Evolutionary conservation across 2,888 invertebrate genomes (phyloP).

Genomic region (Tubulanus polymorphus): DNA sequence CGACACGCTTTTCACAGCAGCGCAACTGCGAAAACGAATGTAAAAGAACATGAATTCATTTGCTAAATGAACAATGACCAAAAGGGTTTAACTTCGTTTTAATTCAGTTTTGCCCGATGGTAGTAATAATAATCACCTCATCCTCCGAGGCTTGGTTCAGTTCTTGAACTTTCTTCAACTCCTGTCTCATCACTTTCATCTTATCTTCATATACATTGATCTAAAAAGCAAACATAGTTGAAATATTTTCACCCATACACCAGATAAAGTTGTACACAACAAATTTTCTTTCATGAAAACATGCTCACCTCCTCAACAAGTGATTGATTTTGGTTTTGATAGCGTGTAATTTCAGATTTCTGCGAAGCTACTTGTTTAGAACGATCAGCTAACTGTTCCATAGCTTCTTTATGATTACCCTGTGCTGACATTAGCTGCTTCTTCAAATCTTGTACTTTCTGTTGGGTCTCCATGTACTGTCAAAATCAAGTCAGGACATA

Average conservation of each 20-base stretch:
- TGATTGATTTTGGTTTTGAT: conserved; percentile 41
- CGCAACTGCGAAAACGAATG: conserved; percentile 32
- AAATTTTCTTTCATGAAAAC: too few species aligned
- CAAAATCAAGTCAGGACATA: conserved; percentile 3
- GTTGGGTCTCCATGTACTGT: conserved; percentile 44
- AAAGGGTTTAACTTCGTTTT: too few species aligned
- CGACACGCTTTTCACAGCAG: conserved; percentile 40
- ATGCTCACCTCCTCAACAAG: conserved; percentile 43
- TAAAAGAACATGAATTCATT: too few species aligned
- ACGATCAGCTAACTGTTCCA: conserved; percentile 47
- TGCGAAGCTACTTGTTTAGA: conserved; percentile 40
- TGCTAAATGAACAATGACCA: too few species aligned
- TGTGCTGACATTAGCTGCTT: conserved; percentile 46
- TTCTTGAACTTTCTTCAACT: conserved; percentile 46
- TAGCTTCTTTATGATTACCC: conserved; percentile 48
- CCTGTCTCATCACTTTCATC: conserved; percentile 39
- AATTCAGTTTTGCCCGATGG: too few species aligned
- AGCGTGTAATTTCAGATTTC: conserved; percentile 40
- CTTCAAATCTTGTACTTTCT: conserved; percentile 41
- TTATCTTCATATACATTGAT: conserved; percentile 45
- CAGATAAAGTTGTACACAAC: too few species aligned
- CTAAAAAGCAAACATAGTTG: conserved; percentile 17
- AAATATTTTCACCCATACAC: not conserved
- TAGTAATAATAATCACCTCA: conserved; percentile 35
- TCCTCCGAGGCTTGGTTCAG: conserved; percentile 37